phyloP scores from a whole-genome alignment of 2,888 invertebrate genomes.

The Polyommatus iphigenia region DNA sequence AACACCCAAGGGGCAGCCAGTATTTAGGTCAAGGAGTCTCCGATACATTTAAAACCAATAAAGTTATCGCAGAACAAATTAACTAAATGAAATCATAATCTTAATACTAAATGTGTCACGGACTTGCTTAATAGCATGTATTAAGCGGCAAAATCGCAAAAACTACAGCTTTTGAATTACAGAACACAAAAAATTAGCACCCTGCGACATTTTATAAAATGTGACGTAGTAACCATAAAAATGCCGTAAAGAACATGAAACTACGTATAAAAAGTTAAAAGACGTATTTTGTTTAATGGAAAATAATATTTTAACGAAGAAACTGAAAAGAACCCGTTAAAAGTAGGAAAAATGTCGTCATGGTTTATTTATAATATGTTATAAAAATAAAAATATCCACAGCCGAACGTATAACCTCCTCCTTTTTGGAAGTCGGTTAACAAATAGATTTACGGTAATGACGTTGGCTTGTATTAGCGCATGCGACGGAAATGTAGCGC shows the following conservation, averaged over 20 bases:
- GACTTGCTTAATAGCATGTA: neutral
- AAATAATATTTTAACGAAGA: neutral
- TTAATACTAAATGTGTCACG: constrained; percentile 14
- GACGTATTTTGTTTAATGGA: neutral
- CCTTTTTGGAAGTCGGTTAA: no score
- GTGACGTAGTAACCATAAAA: neutral
- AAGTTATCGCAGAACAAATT: constrained; percentile 9
- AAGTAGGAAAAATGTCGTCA: neutral
- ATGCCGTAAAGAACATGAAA: neutral
- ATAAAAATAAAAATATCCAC: no score
- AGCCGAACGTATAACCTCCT: no score
- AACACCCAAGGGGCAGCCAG: neutral
- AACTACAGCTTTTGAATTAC: neutral
- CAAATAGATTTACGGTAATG: neutral
- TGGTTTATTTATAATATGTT: neutral
- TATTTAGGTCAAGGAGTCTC: constrained; percentile 12
- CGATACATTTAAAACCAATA: neutral
- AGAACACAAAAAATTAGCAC: neutral
- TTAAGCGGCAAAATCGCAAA: neutral
- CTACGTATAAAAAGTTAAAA: neutral
- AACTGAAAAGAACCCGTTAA: neutral
- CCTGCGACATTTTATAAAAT: neutral
- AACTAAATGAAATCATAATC: constrained; percentile 25
- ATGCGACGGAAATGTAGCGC: neutral
- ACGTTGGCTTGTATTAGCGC: neutral